Percentiles rank a stretch among this genome's conserved stretches.
These are phyloP conservation scores for Eupithecia subumbrata DNA, from an alignment of 2,888 invertebrate species.

Conservation along the genomic window DNA sequence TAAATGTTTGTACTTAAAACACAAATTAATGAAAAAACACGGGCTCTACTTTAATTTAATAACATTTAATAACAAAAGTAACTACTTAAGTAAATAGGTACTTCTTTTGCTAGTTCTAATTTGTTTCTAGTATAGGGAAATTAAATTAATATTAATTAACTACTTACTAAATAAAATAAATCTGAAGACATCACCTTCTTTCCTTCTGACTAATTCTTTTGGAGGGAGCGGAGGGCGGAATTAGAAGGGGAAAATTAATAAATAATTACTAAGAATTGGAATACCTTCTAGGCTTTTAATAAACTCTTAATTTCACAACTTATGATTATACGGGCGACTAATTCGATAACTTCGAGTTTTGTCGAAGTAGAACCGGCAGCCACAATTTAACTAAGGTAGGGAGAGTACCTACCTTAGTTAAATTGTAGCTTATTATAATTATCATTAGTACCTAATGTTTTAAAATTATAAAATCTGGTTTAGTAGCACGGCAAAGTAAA, in stretches of 20 bases:
- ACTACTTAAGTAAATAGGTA: background rate
- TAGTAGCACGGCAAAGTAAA: no score
- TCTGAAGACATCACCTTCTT: background rate
- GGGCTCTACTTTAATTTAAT: background rate
- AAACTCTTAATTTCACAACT: background rate
- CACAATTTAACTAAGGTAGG: background rate
- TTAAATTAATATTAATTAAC: no score
- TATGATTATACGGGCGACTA: slow-evolving; percentile 1
- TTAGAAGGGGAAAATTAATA: background rate
- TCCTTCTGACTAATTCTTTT: background rate
- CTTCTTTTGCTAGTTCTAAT: no score
- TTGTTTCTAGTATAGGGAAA: no score
- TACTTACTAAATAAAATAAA: background rate
- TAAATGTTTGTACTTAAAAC: background rate
- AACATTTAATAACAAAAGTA: background rate
- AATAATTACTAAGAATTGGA: background rate
- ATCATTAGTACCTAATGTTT: no score
- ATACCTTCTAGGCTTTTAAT: background rate
- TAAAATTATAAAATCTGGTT: no score
- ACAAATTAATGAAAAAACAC: background rate
- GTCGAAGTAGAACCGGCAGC: background rate
- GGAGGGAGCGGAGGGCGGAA: background rate
- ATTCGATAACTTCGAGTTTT: background rate
- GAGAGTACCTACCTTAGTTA: no score
- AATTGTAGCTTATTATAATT: no score